Evolutionary conservation across 2,888 invertebrate species (phyloP), one percentile per base, ranked within the genome.

Genomic region (Aquatica leii): DNA sequence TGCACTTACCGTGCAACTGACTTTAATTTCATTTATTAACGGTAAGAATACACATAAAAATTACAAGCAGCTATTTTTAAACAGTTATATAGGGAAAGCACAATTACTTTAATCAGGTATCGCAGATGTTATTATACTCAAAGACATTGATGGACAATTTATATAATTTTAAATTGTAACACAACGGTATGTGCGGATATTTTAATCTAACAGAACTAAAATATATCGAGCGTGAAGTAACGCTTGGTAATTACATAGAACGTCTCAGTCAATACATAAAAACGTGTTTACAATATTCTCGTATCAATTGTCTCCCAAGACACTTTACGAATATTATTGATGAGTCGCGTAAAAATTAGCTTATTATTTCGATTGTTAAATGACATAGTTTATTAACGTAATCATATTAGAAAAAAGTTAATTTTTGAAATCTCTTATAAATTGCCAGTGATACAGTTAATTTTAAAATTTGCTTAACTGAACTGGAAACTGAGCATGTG

Each of bases 361-460:
- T 15, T 12, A 50, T 50, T 15, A 2, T 50, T 14, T 12, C 12
- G 14, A 50, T 12, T 24, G 24, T 24, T 3, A 37, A 37, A 11
- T n/a, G 37, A 11, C n/a, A n/a, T n/a, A n/a, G n/a, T n/a, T n/a
- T n/a, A n/a, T n/a, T n/a, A n/a, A n/a, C n/a, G 11, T 37, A 37
- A 11, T 17, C 15, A n/a, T 48, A 20, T 20, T n/a, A 46, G 24
- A 18, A 37, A 53, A 34, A 34, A 49, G 31, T 54, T 21, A 48
- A 18, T 37, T 17, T 18, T 40, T 12, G 21, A 41, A 18, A 8
- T 31, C 43, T 56, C 50, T 50, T 54, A 20, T 40, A 63, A 63
- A 63, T 59, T 63, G 53, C 58, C 59, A 20, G 48, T 59, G 50
- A 18, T 54, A 63, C 63, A 63, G 63, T 63, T 63, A 63, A 63